A percentile compares a stretch with the other conserved stretches of the same genome.
Conservation (phyloP, 2,888 invertebrate species). For the Cephus runcator region DNA sequence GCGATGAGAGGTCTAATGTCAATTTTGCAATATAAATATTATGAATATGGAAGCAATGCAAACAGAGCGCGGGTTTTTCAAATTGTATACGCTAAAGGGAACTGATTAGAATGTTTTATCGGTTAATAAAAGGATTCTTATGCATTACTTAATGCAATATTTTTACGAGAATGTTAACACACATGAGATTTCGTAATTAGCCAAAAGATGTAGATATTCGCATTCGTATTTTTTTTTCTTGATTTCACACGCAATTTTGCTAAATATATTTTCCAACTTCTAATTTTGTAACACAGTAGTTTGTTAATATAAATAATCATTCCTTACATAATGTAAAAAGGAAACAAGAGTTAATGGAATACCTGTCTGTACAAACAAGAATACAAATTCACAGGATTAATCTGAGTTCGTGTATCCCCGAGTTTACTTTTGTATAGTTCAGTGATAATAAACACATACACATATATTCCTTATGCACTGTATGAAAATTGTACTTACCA, state of each 20-base stretch:
- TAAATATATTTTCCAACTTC: background rate
- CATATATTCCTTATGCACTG: conserved; percentile 14
- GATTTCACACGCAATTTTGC: background rate
- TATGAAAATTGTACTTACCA: background rate
- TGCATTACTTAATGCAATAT: background rate
- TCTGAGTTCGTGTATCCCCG: background rate
- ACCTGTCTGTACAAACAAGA: background rate
- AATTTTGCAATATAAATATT: background rate
- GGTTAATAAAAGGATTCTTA: background rate
- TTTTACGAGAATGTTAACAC: background rate
- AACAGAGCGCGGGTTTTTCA: background rate
- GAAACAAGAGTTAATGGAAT: background rate
- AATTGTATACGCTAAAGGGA: background rate
- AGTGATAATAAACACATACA: conserved; percentile 37
- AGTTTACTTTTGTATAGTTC: conserved; percentile 25
- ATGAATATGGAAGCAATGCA: background rate
- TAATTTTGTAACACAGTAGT: background rate
- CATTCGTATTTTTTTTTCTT: background rate
- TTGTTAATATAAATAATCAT: background rate
- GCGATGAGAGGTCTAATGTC: background rate
- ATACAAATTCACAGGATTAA: background rate
- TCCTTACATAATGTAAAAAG: background rate
- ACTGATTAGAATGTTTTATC: background rate
- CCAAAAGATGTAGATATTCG: background rate
- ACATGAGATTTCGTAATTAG: background rate